These are phyloP conservation scores for Lepidocyrtinus sp. DNA, from an alignment of 2,888 invertebrate species.

Conservation along the genomic window DNA sequence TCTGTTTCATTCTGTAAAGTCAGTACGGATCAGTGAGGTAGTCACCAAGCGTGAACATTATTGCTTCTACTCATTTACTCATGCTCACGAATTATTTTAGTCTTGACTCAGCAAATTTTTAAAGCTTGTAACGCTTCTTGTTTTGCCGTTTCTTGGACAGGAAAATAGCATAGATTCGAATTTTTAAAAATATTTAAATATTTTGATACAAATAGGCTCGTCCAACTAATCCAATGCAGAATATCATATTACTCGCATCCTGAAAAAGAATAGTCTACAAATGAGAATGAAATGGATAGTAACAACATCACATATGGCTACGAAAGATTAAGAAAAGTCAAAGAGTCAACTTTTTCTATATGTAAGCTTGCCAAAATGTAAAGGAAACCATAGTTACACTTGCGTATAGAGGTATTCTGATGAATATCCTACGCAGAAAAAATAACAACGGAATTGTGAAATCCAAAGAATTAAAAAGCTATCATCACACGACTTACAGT, in stretches of 20 bases:
- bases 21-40: conserved; percentile 55
- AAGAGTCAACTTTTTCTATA: conserved; percentile 57
- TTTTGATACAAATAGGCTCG: too few species aligned
- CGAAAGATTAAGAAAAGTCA: conserved; percentile 41
- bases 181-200: too few species aligned
- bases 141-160: too few species aligned
- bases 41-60: conserved; percentile 52
- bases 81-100: too few species aligned
- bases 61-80: conserved; percentile 19
- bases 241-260: too few species aligned
- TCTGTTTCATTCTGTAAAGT: conserved; percentile 54
- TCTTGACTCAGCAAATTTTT: too few species aligned
- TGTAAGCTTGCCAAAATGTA: conserved; percentile 49
- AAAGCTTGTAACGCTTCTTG: too few species aligned
- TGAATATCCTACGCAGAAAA: not conserved
- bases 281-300: conserved; percentile 1
- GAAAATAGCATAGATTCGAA: too few species aligned
- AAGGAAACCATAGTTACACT: conserved; percentile 20
- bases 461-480: conserved; percentile 15
- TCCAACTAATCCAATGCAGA: too few species aligned
- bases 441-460: not conserved
- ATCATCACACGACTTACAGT: conserved; percentile 25
- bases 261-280: too few species aligned
- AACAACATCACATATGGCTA: too few species aligned
- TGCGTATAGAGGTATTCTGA: not conserved